Evolutionary conservation across 2,888 invertebrate genomes (phyloP).

Genomic region (Arrhopalites spinosus): DNA sequence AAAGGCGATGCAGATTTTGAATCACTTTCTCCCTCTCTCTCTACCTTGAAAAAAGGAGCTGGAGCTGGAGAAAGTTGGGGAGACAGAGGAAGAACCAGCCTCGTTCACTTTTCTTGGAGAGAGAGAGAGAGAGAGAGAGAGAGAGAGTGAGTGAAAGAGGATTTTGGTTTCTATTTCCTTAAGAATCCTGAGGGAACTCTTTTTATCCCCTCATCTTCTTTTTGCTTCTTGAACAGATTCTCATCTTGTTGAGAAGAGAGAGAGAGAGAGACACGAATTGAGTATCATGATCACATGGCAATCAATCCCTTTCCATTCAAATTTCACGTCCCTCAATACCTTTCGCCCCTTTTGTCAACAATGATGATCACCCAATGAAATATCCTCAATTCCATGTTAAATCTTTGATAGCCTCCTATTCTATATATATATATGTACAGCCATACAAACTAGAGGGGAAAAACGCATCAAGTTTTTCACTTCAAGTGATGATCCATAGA

Average conservation of each 20-base stretch:
- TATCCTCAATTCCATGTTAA: background rate
- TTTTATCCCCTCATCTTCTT: conserved; percentile 6
- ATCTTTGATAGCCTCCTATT: background rate
- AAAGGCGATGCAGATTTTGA: conserved; percentile 17
- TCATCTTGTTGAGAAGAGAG: background rate
- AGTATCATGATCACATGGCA: background rate
- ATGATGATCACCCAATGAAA: background rate
- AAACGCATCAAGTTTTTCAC: too few species aligned
- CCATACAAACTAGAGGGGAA: too few species aligned
- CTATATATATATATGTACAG: background rate
- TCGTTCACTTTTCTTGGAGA: too few species aligned
- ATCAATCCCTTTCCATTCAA: background rate
- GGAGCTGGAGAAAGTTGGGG: too few species aligned
- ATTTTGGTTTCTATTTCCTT: too few species aligned
- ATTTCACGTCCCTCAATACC: background rate
- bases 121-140: too few species aligned
- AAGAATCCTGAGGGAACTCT: background rate
- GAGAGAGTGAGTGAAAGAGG: too few species aligned
- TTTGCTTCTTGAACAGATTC: too few species aligned
- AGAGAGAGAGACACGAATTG: background rate
- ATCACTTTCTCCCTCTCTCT: conserved; percentile 8
- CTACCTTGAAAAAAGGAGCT: too few species aligned
- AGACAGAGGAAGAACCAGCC: too few species aligned
- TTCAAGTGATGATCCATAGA: too few species aligned
- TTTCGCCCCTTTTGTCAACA: background rate